phyloP scores from a whole-genome alignment of 2,888 invertebrate species.

The Villa cingulata region DNA sequence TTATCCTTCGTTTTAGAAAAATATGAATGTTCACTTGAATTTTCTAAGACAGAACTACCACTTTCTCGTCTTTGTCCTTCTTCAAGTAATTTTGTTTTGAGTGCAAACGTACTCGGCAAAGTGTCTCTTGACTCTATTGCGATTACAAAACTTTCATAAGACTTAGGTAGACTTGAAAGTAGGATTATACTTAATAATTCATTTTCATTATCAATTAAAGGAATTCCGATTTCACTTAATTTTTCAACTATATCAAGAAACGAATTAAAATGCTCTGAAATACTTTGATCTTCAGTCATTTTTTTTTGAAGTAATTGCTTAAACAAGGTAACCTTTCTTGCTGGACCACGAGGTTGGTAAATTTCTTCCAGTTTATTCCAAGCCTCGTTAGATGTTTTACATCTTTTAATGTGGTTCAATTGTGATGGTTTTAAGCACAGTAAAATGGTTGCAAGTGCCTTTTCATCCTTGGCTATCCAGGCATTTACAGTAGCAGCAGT shows the following conservation, averaged over 20 bases:
- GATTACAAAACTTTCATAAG: conserved; percentile 13
- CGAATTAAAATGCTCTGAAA: not conserved
- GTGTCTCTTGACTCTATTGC: conserved; percentile 14
- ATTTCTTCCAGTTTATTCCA: not conserved
- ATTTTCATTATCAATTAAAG: not conserved
- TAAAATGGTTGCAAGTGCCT: too few relatives aligned
- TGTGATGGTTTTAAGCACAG: too few relatives aligned
- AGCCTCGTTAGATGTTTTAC: not conserved
- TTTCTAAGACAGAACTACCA: not conserved
- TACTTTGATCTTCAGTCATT: not conserved
- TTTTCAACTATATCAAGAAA: not conserved
- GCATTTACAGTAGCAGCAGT: too few relatives aligned
- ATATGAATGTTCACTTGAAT: conserved; percentile 3
- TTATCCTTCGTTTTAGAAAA: conserved; percentile 1
- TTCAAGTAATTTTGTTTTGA: conserved; percentile 10
- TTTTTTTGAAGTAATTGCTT: rapidly evolving
- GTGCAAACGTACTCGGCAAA: conserved; percentile 3
- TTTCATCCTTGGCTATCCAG: too few relatives aligned
- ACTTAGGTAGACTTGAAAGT: conserved; percentile 11
- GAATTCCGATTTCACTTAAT: not conserved
- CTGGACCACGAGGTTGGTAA: not conserved
- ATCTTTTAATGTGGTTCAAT: too few relatives aligned
- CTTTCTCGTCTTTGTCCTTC: conserved; percentile 8
- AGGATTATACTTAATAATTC: not conserved
- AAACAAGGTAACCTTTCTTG: not conserved